A percentile compares a stretch with the other conserved stretches of the same genome.
Evolutionary conservation across 2,113 vertebrate species (phyloP).

Genomic region (Grammomys surdaster): DNA sequence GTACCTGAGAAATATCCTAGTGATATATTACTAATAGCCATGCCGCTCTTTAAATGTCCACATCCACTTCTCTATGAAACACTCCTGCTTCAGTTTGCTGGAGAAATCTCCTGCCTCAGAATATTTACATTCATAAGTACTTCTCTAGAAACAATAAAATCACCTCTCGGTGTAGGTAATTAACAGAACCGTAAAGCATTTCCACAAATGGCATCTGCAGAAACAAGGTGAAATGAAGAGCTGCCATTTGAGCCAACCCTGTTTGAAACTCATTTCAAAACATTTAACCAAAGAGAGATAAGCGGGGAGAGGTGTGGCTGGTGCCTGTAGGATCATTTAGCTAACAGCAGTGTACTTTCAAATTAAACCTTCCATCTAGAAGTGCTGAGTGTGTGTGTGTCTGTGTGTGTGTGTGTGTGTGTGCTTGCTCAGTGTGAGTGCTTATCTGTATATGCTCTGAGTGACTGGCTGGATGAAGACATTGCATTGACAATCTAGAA

Average conservation of each 20-base stretch:
- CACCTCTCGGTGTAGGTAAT: slow-evolving; percentile 73
- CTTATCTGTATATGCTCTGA: background rate
- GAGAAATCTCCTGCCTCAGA: slow-evolving; percentile 62
- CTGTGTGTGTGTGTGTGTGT: background rate
- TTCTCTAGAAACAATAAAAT: slow-evolving; percentile 76
- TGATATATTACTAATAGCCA: background rate
- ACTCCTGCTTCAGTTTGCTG: slow-evolving; percentile 49
- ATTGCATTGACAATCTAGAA: slow-evolving; percentile 39
- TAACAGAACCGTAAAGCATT: slow-evolving; percentile 71
- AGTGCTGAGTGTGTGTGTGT: background rate
- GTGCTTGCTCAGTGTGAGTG: fast-evolving
- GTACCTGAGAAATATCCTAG: slow-evolving; percentile 34
- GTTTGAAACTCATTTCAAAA: slow-evolving; percentile 81
- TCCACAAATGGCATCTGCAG: slow-evolving; percentile 63
- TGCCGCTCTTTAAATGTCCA: background rate
- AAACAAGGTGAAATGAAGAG: slow-evolving; percentile 79
- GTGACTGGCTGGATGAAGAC: background rate
- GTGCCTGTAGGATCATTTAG: slow-evolving; percentile 76
- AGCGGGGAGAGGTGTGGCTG: slow-evolving; percentile 58
- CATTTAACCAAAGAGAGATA: slow-evolving; percentile 79
- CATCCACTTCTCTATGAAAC: background rate
- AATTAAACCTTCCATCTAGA: slow-evolving; percentile 75
- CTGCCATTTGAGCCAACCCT: slow-evolving; percentile 72
- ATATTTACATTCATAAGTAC: slow-evolving; percentile 69
- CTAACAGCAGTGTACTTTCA: slow-evolving; percentile 74